These are phyloP conservation scores for Venusia cambrica DNA, from an alignment of 2,888 invertebrate species.

Conservation along the genomic window DNA sequence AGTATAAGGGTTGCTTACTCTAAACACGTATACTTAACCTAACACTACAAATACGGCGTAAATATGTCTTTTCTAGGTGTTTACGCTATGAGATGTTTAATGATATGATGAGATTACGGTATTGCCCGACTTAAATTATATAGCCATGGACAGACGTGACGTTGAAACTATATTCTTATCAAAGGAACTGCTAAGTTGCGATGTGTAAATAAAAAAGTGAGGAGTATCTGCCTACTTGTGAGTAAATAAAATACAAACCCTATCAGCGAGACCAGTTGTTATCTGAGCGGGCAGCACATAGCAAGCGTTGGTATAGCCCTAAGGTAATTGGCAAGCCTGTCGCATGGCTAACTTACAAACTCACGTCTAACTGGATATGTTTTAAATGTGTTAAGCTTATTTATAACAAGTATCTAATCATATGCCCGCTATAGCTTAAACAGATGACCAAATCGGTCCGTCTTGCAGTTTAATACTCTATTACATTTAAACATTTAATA, in stretches of 20 bases:
- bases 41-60: slow-evolving; percentile 55
- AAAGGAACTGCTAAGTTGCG: slow-evolving; percentile 1
- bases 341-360: slow-evolving; percentile 48
- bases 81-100: slow-evolving; percentile 75
- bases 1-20: slow-evolving; percentile 59
- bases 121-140: slow-evolving; percentile 33
- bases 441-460: slow-evolving; percentile 1
- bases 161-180: slow-evolving; percentile 11
- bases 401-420: slow-evolving; percentile 28
- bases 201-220: slow-evolving; percentile 3
- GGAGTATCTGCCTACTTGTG: slow-evolving; percentile 1
- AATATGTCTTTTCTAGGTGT: slow-evolving; percentile 69
- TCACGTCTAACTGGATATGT: slow-evolving; percentile 69
- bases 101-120: slow-evolving; percentile 68
- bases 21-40: slow-evolving; percentile 49
- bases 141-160: slow-evolving; percentile 37
- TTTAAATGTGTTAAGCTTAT: slow-evolving; percentile 56
- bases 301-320: slow-evolving; percentile 2
- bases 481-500: slow-evolving; percentile 26
- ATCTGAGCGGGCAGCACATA: slow-evolving; percentile 11
- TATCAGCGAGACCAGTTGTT: too few species aligned
- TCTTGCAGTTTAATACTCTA: slow-evolving; percentile 23
- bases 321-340: slow-evolving; percentile 32
- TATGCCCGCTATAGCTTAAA: slow-evolving; percentile 34
- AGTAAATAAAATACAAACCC: background rate